Evolutionary conservation across 2,113 vertebrate species (phyloP).

Genomic region (Climacteris rufus): DNA sequence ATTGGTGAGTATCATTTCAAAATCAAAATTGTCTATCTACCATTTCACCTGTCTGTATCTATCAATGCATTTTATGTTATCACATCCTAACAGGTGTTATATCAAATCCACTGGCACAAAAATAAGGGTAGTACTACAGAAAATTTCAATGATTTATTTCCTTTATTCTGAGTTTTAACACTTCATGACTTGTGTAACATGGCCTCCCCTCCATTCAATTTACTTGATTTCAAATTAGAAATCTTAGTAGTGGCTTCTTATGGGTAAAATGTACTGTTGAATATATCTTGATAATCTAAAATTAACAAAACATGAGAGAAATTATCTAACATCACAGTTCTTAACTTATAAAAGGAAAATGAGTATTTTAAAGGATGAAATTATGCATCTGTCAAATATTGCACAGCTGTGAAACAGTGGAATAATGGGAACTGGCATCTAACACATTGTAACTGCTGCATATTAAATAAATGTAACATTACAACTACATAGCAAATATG

Average conservation of each 20-base stretch:
- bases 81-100: neutral
- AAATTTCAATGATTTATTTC: neutral
- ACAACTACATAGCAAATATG: neutral
- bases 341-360: neutral
- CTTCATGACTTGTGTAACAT: neutral
- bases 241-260: neutral
- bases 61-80: neutral
- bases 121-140: neutral
- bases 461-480: neutral
- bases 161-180: neutral
- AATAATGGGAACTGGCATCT: neutral
- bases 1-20: neutral
- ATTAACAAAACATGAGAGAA: neutral
- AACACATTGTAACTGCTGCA: neutral
- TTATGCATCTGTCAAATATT: neutral
- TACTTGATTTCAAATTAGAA: neutral
- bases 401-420: neutral
- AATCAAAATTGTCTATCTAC: neutral
- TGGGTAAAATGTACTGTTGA: neutral
- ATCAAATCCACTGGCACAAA: neutral
- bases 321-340: neutral
- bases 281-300: neutral
- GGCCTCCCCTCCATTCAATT: neutral
- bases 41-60: neutral
- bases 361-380: neutral